Base-by-base conservation (phyloP, 2,113 vertebrate genomes). In the Cairina moschata region DNA sequence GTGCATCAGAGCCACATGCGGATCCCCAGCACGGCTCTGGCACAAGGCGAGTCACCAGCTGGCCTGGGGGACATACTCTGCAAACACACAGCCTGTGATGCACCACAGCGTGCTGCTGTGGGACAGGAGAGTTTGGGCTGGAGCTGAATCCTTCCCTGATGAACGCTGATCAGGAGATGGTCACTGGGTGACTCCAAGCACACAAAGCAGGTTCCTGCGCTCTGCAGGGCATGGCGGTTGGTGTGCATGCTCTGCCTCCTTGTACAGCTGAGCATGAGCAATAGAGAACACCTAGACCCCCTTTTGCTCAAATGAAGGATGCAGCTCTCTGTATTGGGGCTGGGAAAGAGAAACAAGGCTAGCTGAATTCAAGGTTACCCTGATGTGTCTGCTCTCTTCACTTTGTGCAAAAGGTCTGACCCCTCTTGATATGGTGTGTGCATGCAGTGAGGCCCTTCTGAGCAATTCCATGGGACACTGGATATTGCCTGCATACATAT, bases 301-400 rank as follows among this genome's bases (percentile, higher is more conserved):
- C 32, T 48, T 63, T 36, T 60, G 77, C 56, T 32, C 28, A 11
- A 15, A 2, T 5, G 34, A 29, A 48, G 23, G 50, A 17, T 54
- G 65, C 8, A 13, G 11, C 12, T 48, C 17, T 6, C 52, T 5
- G 1, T 17, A 55, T 63, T 28, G 11, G 69, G 83, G 36, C 67
- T 40, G 75, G 6, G 50, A 25, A 29, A 11, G 16, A 58, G 42
- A 56, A 36, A 6, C 8, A 17, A 66, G 65, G 46, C 77, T 67
- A 50, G 31, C 36, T 81, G 54, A 69, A 17, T 46, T 9, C 5
- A 4, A 1, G 16, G 36, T 18, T 25, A 28, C 48, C 65, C n/a
- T 20, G 8, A 34, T 0, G 3, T 17, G 44, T 22, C 38, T 21
- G 4, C 18, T 23, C 54, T 8, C 12, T n/a, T 29, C 59, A 4